Conservation (phyloP, 1,140 invertebrate genomes). For the Adelges cooleyi region DNA sequence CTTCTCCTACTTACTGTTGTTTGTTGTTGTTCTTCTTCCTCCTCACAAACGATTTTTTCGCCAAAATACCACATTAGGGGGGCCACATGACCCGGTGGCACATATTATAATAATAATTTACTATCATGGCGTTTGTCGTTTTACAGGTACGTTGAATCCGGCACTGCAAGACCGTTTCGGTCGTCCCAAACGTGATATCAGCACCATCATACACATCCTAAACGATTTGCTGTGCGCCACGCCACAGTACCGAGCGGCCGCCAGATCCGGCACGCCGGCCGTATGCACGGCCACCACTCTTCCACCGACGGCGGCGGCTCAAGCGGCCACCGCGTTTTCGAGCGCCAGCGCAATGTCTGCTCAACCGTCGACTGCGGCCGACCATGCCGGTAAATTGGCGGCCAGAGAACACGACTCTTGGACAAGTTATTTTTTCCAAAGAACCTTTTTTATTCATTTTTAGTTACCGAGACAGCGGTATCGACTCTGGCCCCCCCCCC, state of each 20-base stretch:
- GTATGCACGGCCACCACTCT: conserved; percentile 15
- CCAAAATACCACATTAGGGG: too few relatives aligned
- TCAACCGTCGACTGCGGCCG: neutral
- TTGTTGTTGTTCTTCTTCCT: too few relatives aligned
- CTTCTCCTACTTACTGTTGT: too few relatives aligned
- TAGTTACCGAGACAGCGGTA: neutral
- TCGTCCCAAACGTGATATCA: conserved; percentile 79
- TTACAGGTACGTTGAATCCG: conserved; percentile 76
- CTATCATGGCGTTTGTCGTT: conserved; percentile 15
- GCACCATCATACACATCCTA: conserved; percentile 87
- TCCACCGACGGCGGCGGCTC: conserved; percentile 7
- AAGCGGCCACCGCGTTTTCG: conserved; percentile 1
- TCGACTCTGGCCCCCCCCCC: too few relatives aligned
- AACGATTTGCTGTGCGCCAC: conserved; percentile 85
- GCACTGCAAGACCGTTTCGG: conserved; percentile 84
- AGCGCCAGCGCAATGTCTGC: neutral
- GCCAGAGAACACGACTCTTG: too few relatives aligned
- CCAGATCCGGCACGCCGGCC: conserved; percentile 33
- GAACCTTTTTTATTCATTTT: neutral
- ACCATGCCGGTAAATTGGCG: neutral
- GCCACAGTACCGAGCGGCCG: conserved; percentile 45
- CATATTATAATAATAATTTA: neutral
- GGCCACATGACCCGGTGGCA: too few relatives aligned
- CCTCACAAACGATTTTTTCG: too few relatives aligned
- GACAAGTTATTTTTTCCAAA: neutral